A percentile compares a stretch with the other conserved stretches of the same genome.
phyloP scores from a whole-genome alignment of 2,888 invertebrate species.

The Rhopalosiphum nymphaeae region DNA sequence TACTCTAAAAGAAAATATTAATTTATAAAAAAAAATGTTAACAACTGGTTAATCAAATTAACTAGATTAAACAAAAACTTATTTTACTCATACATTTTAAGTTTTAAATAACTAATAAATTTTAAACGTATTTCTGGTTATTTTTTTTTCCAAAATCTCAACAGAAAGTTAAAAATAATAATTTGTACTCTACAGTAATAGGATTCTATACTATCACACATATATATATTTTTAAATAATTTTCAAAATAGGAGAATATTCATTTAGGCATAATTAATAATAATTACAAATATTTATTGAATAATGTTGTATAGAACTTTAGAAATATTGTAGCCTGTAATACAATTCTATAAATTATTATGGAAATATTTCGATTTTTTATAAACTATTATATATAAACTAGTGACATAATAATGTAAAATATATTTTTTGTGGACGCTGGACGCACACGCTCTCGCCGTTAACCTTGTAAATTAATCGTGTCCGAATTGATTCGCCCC shows the following conservation, averaged over 20 bases:
- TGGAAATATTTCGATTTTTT: neutral
- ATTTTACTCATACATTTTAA: neutral
- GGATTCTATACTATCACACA: neutral
- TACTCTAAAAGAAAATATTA: constrained; percentile 8
- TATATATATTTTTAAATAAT: neutral
- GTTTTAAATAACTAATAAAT: neutral
- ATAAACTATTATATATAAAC: neutral
- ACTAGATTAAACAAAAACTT: neutral
- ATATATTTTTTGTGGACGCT: neutral
- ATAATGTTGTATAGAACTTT: neutral
- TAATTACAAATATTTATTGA: neutral
- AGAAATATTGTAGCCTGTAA: neutral
- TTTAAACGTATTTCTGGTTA: neutral
- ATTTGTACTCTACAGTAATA: neutral
- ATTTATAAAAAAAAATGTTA: neutral
- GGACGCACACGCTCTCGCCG: neutral
- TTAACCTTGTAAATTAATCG: constrained; percentile 35
- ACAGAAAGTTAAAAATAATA: neutral
- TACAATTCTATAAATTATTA: neutral
- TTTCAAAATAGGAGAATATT: neutral
- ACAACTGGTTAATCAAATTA: neutral
- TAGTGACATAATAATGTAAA: neutral
- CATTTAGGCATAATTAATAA: neutral
- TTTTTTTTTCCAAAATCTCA: neutral
- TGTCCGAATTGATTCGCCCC: neutral